phyloP scores from a whole-genome alignment of 2,797 vertebrate species.

The Peromyscus melanophrys region DNA sequence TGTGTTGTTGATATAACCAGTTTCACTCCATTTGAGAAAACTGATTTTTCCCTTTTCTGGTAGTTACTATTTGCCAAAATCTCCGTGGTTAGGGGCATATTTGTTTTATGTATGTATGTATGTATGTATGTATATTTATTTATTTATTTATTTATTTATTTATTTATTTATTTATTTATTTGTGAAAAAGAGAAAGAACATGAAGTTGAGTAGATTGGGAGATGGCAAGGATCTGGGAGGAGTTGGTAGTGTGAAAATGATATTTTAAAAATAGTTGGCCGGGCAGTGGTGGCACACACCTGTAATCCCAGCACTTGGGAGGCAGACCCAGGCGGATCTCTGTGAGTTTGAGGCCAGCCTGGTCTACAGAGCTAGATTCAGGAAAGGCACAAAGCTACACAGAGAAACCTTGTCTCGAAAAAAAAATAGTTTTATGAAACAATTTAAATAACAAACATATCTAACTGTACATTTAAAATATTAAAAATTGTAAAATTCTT shows the following conservation, averaged over 20 bases:
- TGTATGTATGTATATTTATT: background rate
- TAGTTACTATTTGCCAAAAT: background rate
- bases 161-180: background rate
- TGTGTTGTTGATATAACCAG: background rate
- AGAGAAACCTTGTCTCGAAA: too few species aligned
- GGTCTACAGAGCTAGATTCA: too few species aligned
- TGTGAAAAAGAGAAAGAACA: background rate
- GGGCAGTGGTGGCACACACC: too few species aligned
- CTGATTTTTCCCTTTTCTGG: background rate
- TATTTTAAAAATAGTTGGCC: background rate
- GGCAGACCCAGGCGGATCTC: too few species aligned
- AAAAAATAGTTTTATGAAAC: background rate
- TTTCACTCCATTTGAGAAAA: background rate
- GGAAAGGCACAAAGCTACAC: too few species aligned
- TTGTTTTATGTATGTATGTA: background rate
- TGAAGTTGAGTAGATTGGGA: background rate
- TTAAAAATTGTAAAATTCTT: background rate
- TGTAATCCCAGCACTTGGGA: too few species aligned
- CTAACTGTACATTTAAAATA: background rate
- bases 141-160: background rate
- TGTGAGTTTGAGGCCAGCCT: too few species aligned
- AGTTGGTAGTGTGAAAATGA: background rate
- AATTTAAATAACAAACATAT: background rate
- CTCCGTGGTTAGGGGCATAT: background rate
- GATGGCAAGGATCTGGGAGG: background rate